Percentiles rank a stretch among this genome's conserved stretches.
Conservation (phyloP, 2,797 vertebrate species). For the Carapus acus region DNA sequence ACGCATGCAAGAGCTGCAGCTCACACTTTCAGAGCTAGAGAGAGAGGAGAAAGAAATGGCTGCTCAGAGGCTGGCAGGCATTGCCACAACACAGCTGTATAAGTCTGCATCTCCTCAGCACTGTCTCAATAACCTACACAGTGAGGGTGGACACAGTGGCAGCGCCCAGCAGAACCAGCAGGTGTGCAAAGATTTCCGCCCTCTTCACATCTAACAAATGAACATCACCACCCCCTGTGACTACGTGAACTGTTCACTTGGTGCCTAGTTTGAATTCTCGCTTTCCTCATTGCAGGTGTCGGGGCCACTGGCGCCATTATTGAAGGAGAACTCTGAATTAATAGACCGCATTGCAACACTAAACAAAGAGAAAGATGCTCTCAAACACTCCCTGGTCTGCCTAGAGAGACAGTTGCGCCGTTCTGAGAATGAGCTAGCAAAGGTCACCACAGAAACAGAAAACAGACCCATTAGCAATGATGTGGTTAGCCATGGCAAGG, state of each 20-base stretch:
- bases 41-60: constrained; percentile 62
- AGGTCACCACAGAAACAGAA: constrained; percentile 60
- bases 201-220: background rate
- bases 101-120: constrained; percentile 21
- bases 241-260: background rate
- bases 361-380: constrained; percentile 69
- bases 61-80: constrained; percentile 50
- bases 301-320: constrained; percentile 68
- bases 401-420: constrained; percentile 68
- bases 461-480: constrained; percentile 66
- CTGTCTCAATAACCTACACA: constrained; percentile 10
- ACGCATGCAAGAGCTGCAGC: constrained; percentile 80
- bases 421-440: constrained; percentile 66
- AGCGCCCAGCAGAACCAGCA: constrained; percentile 40
- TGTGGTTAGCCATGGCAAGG: constrained; percentile 68
- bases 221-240: background rate
- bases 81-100: constrained; percentile 16
- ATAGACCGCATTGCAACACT: constrained; percentile 59
- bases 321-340: constrained; percentile 76
- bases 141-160: constrained; percentile 16
- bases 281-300: constrained; percentile 49
- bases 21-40: constrained; percentile 68
- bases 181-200: constrained; percentile 31
- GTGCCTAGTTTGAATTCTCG: constrained; percentile 2
- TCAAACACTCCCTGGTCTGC: constrained; percentile 64